Evolutionary conservation across 2,113 vertebrate species (phyloP).

Genomic region (Leptocoma aspasia): DNA sequence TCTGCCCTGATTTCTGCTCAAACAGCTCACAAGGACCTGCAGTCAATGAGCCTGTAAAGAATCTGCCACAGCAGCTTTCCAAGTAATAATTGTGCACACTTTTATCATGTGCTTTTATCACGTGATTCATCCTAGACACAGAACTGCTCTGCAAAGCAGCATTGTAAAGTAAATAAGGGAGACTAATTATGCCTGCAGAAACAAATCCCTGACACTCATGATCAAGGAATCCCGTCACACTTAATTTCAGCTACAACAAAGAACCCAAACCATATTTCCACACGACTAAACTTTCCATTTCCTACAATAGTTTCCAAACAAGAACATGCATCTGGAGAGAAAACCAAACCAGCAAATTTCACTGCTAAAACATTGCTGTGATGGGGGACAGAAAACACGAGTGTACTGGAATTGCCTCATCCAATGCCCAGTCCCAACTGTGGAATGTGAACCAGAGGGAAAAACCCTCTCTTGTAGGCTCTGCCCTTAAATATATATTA

Average conservation of each 20-base stretch:
- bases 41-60: background rate
- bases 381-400: background rate
- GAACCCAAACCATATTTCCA: background rate
- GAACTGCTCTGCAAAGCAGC: background rate
- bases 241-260: background rate
- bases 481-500: background rate
- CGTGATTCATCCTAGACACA: background rate
- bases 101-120: background rate
- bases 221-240: background rate
- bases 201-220: background rate
- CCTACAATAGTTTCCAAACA: background rate
- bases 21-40: background rate
- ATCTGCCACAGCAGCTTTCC: background rate
- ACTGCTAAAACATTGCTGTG: background rate
- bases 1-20: background rate
- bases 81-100: background rate
- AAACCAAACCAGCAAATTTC: background rate
- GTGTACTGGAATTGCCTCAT: background rate
- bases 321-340: background rate
- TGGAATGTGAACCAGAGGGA: background rate
- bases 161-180: background rate
- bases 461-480: background rate
- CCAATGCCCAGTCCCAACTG: background rate
- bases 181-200: background rate
- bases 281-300: background rate